Conservation (phyloP, 1,140 invertebrate genomes). For the Portunus trituberculatus region DNA sequence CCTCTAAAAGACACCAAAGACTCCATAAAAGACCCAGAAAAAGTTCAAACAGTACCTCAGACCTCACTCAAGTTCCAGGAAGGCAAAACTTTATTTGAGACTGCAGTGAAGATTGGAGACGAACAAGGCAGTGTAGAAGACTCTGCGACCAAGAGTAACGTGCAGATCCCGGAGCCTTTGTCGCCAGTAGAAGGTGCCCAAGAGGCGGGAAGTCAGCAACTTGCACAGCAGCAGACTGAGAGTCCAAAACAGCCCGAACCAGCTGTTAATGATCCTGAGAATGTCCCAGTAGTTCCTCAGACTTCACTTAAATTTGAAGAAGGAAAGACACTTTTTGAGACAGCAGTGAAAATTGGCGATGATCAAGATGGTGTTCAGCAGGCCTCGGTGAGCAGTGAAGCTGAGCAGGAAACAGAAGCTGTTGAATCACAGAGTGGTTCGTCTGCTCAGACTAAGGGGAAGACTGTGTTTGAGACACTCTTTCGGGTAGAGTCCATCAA, state of each 20-base stretch:
- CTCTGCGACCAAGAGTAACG: not conserved
- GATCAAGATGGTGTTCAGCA: not conserved
- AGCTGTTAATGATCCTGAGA: not conserved
- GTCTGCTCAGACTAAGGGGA: not conserved
- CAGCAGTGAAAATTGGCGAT: slow-evolving; percentile 43
- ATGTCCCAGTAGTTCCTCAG: slow-evolving; percentile 38
- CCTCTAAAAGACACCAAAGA: not conserved
- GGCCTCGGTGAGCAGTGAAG: not conserved
- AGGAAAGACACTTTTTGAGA: slow-evolving; percentile 13
- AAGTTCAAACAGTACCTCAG: slow-evolving; percentile 24
- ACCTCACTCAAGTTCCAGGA: slow-evolving; percentile 41
- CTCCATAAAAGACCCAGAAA: not conserved
- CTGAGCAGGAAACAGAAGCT: not conserved
- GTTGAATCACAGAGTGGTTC: not conserved
- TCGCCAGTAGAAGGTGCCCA: not conserved
- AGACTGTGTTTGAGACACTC: slow-evolving; percentile 54
- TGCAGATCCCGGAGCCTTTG: not conserved
- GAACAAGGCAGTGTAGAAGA: slow-evolving; percentile 8
- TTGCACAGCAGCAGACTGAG: not conserved
- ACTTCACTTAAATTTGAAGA: slow-evolving; percentile 32
- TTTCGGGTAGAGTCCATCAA: slow-evolving; percentile 50
- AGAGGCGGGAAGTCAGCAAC: not conserved
- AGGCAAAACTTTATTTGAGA: slow-evolving; percentile 37
- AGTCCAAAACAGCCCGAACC: not conserved
- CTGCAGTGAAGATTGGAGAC: slow-evolving; percentile 42